Base-by-base conservation (phyloP, 2,113 vertebrate genomes). In the Lates calcarifer region DNA sequence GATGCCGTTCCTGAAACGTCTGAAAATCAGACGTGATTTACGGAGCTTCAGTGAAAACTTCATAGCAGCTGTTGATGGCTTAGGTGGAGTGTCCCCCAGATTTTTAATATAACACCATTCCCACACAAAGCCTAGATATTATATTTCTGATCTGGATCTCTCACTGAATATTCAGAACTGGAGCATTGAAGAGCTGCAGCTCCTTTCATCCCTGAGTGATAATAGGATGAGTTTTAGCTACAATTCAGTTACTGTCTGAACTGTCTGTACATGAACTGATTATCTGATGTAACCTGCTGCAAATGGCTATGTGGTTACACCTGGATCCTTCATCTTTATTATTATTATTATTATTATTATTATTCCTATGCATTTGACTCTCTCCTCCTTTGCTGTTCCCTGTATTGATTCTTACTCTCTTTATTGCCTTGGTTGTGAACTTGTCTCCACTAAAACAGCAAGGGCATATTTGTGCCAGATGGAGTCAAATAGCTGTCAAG, bases 271-370 rank as follows among this genome's bases (percentile, higher is more conserved):
- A 37, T 20, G 22, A 26, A 2, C 4, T 26, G 57, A 55, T 69
- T 13, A 41, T 74, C 43, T 91, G 86, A 89, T 60, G 80, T 26
- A 87, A 89, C 49, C 31, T 28, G 64, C 60, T 66, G 72, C 28
- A 84, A 87, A 70, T 3, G 0, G 60, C 41, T 37, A 1, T 33
- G 28, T 22, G 43, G 7, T 37, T 31, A 12, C 47, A 75, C 45
- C 14, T 13, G 3, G 13, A 61, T 41, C 12, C 26, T 61, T 39
- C 47, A 0, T 11, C 1, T 28, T 33, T 41, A 28, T 4, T n/a
- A 15, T 33, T 53, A n/a, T 22, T 63, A 15, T 64, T 47, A 13
- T 74, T 37, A n/a, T 33, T 41, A 28, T 4, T n/a, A 15, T 33
- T 53, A n/a, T 22, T 63, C 15, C 60, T 47, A 13, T 74, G 29